Percentiles rank a stretch among this genome's conserved stretches.
Evolutionary conservation across 2,888 invertebrate species (phyloP).

Genomic region (Mystacides longicornis): DNA sequence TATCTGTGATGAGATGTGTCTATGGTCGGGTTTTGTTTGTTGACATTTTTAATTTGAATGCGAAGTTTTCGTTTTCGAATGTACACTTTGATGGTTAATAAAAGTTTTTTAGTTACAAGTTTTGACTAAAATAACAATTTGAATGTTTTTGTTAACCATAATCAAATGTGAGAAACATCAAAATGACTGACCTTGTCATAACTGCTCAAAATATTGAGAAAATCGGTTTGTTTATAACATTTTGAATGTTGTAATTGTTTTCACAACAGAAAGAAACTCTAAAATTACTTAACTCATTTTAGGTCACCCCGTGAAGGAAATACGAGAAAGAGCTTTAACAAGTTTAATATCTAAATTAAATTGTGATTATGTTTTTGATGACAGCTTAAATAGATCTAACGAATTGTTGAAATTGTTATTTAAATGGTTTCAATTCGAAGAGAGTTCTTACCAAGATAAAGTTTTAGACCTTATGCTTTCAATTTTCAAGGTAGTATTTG

Average conservation of each 20-base stretch:
- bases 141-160: no score
- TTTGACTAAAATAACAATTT: no score
- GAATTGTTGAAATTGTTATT: conserved; percentile 53
- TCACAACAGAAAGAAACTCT: not conserved
- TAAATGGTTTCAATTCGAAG: conserved; percentile 54
- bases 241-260: not conserved
- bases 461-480: conserved; percentile 50
- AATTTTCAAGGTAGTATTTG: conserved; percentile 46
- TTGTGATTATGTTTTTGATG: conserved; percentile 53
- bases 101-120: no score
- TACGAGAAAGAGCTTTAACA: conserved; percentile 49
- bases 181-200: conserved; percentile 10
- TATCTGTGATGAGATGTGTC: no score
- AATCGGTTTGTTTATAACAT: conserved; percentile 7
- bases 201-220: conserved; percentile 9
- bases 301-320: conserved; percentile 53
- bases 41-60: no score
- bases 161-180: no score
- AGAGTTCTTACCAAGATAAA: conserved; percentile 47
- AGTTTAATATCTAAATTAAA: conserved; percentile 54
- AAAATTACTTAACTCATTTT: conserved; percentile 17
- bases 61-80: no score
- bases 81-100: no score
- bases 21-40: no score
- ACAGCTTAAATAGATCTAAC: conserved; percentile 51